Evolutionary conservation across 2,797 vertebrate genomes (phyloP).

Genomic region (Sphenopsis melanotis): DNA sequence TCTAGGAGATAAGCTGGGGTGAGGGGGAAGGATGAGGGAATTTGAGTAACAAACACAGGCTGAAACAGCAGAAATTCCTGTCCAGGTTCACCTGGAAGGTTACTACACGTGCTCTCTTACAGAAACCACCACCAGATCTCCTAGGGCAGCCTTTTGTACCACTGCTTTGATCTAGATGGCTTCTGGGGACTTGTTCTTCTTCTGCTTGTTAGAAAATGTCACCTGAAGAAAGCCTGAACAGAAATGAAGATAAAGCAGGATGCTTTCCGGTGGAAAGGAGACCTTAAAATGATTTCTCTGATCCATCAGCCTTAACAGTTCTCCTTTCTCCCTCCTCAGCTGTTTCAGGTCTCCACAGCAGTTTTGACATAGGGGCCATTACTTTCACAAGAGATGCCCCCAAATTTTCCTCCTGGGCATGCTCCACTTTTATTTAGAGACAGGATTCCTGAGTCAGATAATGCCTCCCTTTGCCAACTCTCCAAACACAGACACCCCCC

Average conservation of each 20-base stretch:
- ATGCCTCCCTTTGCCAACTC: neutral
- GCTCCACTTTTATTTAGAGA: neutral
- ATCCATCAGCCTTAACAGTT: neutral
- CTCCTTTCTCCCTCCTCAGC: neutral
- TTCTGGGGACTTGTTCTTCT: neutral
- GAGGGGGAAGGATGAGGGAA: neutral
- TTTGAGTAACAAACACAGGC: neutral
- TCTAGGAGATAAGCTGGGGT: neutral
- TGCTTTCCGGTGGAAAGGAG: neutral
- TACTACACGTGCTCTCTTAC: fast-evolving
- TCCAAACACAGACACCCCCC: neutral
- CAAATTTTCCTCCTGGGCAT: neutral
- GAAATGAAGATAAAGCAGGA: neutral
- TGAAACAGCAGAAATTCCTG: neutral
- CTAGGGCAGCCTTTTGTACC: neutral
- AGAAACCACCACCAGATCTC: neutral
- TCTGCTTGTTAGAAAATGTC: neutral
- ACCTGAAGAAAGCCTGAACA: neutral
- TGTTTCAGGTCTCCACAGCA: neutral
- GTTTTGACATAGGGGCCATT: neutral
- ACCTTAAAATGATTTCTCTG: neutral
- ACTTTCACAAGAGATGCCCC: neutral
- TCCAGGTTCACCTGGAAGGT: neutral
- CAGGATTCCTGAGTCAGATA: neutral
- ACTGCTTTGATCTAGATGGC: neutral